Percentiles rank a stretch among this genome's conserved stretches.
phyloP scores from a whole-genome alignment of 2,888 invertebrate species.

The Lepidochrysops patricia region DNA sequence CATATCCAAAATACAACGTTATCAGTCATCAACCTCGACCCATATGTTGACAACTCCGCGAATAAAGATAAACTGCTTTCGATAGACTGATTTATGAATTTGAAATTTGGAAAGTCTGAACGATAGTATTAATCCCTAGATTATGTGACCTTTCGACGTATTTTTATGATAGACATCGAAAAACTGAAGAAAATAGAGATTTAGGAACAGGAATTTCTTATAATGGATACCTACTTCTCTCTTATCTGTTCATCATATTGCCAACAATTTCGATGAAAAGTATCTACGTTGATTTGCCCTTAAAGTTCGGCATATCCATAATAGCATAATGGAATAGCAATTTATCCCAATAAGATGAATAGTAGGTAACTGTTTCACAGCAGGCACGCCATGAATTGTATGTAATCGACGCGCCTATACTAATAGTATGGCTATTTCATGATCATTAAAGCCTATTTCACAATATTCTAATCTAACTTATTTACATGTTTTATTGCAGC shows the following conservation, averaged over 20 bases:
- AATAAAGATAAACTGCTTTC: background rate
- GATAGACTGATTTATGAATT: background rate
- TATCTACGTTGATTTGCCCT: background rate
- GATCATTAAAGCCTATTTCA: no score
- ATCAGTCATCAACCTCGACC: slow-evolving; percentile 8
- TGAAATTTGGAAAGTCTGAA: background rate
- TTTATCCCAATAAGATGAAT: background rate
- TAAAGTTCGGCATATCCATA: background rate
- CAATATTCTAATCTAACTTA: no score
- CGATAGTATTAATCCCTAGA: background rate
- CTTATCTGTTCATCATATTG: background rate
- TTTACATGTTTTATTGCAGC: no score
- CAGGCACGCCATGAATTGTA: background rate
- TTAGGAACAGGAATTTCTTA: no score
- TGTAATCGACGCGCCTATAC: background rate
- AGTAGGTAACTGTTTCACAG: background rate
- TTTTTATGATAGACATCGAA: background rate
- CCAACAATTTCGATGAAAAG: background rate
- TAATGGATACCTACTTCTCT: no score
- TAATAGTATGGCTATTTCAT: background rate
- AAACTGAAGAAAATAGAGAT: no score
- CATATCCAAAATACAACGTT: background rate
- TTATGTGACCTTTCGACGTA: background rate
- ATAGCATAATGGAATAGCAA: background rate
- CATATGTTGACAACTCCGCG: background rate